Percentiles rank a stretch among this genome's conserved stretches.
Conservation (phyloP, 2,113 vertebrate genomes). For the Apodemus sylvaticus region DNA sequence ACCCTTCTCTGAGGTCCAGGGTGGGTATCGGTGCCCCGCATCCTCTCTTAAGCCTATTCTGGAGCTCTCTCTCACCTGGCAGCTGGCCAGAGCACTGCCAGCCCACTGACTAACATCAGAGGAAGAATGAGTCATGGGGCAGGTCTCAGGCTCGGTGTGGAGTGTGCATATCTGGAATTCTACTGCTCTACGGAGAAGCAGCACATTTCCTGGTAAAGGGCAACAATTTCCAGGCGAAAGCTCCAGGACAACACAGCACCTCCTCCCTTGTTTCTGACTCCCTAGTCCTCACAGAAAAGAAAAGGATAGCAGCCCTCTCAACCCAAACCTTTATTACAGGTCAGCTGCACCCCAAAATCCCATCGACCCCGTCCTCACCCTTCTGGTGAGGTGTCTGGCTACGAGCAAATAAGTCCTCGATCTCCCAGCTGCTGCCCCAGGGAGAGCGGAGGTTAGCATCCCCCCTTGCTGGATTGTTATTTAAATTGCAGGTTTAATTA, state of each 20-base stretch:
- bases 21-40: not conserved
- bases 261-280: not conserved
- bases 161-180: not conserved
- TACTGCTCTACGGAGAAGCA: not conserved
- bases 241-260: not conserved
- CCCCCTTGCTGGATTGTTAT: slow-evolving; percentile 70
- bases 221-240: not conserved
- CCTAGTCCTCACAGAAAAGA: not conserved
- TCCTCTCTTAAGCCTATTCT: not conserved
- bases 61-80: not conserved
- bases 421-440: not conserved
- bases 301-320: not conserved
- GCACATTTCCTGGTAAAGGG: not conserved
- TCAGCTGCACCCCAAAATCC: not conserved
- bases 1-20: not conserved
- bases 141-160: not conserved
- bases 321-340: not conserved
- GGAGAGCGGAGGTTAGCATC: not conserved
- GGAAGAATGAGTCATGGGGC: slow-evolving; percentile 1
- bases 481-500: slow-evolving; percentile 79
- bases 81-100: not conserved
- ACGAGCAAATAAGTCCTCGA: not conserved
- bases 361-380: not conserved
- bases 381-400: not conserved
- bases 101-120: not conserved